A percentile compares a stretch with the other conserved stretches of the same genome.
phyloP scores from a whole-genome alignment of 2,113 vertebrate species.

The Petromus typicus region DNA sequence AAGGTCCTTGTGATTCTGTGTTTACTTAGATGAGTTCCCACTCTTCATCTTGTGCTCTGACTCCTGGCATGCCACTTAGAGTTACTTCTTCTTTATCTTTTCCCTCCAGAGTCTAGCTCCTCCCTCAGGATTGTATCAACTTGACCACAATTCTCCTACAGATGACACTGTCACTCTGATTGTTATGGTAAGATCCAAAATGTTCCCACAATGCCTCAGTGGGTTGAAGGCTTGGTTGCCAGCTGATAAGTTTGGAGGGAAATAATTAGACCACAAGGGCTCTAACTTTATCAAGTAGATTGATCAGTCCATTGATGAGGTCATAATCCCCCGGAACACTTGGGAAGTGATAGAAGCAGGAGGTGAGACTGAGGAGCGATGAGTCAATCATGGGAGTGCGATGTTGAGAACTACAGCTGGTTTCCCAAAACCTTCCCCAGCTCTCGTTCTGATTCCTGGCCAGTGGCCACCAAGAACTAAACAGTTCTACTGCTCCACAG shows the following conservation, averaged over 20 bases:
- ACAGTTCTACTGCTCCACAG: neutral
- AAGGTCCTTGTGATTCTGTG: neutral
- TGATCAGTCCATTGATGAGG: neutral
- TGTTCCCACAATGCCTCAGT: too few species aligned
- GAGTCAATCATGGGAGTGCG: accelerated
- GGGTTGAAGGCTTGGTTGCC: neutral
- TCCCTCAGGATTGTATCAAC: neutral
- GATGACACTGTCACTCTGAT: neutral
- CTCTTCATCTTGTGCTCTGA: neutral
- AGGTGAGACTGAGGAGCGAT: too few species aligned
- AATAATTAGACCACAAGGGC: neutral
- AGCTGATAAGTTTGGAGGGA: neutral
- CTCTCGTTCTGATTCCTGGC: neutral
- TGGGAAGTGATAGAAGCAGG: neutral
- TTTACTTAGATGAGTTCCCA: neutral
- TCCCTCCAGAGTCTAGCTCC: neutral
- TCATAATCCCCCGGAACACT: too few species aligned
- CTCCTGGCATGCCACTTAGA: neutral
- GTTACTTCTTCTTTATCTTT: neutral
- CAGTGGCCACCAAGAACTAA: neutral
- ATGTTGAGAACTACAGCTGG: neutral
- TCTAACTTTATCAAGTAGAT: neutral
- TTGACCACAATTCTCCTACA: neutral
- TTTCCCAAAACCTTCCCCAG: too few species aligned
- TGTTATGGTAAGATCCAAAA: neutral